phyloP scores from a whole-genome alignment of 2,888 invertebrate species.

The Pyralis farinalis region DNA sequence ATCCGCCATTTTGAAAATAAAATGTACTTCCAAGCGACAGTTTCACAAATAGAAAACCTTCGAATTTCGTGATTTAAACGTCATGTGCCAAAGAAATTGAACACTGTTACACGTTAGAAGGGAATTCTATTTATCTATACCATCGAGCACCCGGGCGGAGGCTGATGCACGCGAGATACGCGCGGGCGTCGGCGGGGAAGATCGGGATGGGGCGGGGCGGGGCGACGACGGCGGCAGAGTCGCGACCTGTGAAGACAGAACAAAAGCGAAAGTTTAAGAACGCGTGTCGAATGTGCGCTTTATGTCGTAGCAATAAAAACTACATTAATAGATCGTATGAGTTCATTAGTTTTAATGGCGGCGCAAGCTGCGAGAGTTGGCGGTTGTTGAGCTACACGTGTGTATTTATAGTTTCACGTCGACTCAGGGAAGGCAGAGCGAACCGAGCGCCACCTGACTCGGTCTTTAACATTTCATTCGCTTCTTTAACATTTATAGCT shows the following conservation, averaged over 20 bases:
- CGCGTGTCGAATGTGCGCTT: background rate
- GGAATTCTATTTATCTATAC: background rate
- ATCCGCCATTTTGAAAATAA: no score
- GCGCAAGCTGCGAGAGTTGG: constrained; percentile 4
- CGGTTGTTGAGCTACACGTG: no score
- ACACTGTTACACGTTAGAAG: background rate
- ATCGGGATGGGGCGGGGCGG: background rate
- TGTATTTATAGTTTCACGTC: no score
- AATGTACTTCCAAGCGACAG: no score
- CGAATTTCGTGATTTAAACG: no score
- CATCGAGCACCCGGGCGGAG: background rate
- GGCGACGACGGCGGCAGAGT: background rate
- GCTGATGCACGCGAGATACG: background rate
- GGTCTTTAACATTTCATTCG: no score
- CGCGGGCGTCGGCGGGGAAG: no score
- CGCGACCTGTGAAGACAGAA: background rate
- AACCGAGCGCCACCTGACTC: no score
- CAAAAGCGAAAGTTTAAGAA: constrained; percentile 1
- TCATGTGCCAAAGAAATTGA: no score
- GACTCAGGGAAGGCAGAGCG: no score
- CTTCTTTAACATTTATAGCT: no score
- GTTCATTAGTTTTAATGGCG: background rate
- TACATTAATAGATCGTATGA: background rate
- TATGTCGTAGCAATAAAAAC: background rate
- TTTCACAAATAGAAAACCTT: no score